phyloP scores from a whole-genome alignment of 2,888 invertebrate species.

The Hirtodrosophila duncani region DNA sequence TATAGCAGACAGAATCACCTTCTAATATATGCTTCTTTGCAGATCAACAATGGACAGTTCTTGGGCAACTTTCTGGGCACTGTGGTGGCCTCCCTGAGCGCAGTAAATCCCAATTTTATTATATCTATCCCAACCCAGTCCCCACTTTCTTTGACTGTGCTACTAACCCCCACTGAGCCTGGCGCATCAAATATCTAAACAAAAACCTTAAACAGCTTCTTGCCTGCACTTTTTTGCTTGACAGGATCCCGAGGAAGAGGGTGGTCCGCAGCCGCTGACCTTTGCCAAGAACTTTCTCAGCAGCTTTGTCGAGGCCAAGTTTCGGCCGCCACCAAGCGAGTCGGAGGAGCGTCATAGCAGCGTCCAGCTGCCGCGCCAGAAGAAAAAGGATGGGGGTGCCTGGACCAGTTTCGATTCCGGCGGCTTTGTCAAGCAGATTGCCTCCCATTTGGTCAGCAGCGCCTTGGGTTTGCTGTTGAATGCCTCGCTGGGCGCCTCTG shows the following conservation, averaged over 20 bases:
- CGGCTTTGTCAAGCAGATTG: conserved; percentile 75
- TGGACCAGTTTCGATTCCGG: conserved; percentile 67
- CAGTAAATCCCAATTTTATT: conserved; percentile 61
- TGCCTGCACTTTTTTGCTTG: conserved; percentile 5
- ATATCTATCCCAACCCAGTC: neutral
- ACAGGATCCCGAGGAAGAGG: conserved; percentile 78
- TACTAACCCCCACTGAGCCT: conserved; percentile 36
- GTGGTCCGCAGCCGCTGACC: conserved; percentile 73
- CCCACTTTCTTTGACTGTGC: conserved; percentile 17
- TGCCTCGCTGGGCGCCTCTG: conserved; percentile 75
- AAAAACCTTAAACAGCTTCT: neutral
- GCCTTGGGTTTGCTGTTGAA: conserved; percentile 74
- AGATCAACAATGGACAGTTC: conserved; percentile 78
- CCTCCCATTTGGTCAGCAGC: conserved; percentile 74
- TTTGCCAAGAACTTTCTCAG: conserved; percentile 72
- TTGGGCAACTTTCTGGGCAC: conserved; percentile 77
- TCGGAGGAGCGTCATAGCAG: conserved; percentile 57
- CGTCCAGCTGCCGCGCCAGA: conserved; percentile 22
- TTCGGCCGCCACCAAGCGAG: conserved; percentile 55
- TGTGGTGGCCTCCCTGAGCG: conserved; percentile 76
- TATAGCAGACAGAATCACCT: conserved; percentile 76
- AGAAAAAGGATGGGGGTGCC: conserved; percentile 28
- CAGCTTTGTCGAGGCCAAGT: conserved; percentile 73
- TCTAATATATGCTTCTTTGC: conserved; percentile 8
- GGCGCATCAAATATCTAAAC: neutral